phyloP scores from a whole-genome alignment of 2,113 vertebrate species.

The Physeter macrocephalus region DNA sequence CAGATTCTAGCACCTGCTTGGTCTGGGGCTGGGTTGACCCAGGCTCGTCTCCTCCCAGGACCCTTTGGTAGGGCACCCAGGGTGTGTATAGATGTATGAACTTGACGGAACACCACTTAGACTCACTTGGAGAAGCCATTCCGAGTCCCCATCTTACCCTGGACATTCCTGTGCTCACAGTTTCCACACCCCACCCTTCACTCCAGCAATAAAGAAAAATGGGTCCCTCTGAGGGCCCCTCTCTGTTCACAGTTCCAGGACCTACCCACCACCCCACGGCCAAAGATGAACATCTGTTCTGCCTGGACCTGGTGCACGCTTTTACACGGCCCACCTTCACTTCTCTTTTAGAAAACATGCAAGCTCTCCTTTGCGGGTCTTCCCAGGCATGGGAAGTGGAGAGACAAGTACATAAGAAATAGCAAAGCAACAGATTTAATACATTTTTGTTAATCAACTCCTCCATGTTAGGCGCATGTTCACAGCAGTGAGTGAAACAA shows the following conservation, averaged over 20 bases:
- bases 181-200: background rate
- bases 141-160: background rate
- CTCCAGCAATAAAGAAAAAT: background rate
- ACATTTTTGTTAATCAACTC: slow-evolving; percentile 8
- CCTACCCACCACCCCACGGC: background rate
- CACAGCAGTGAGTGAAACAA: background rate
- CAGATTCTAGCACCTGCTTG: background rate
- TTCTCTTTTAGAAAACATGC: background rate
- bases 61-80: background rate
- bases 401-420: background rate
- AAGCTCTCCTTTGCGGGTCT: background rate
- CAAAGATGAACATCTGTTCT: background rate
- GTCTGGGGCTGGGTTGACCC: background rate
- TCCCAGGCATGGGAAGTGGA: background rate
- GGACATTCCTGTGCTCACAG: background rate
- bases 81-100: background rate
- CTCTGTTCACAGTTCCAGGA: background rate
- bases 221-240: background rate
- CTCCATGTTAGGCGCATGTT: background rate
- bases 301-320: background rate
- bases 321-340: background rate
- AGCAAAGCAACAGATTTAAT: background rate
- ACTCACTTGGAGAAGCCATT: background rate
- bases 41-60: background rate
- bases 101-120: background rate